These are phyloP conservation scores for Cavia aperea DNA, from an alignment of 2,113 vertebrate species.

Conservation along the genomic window DNA sequence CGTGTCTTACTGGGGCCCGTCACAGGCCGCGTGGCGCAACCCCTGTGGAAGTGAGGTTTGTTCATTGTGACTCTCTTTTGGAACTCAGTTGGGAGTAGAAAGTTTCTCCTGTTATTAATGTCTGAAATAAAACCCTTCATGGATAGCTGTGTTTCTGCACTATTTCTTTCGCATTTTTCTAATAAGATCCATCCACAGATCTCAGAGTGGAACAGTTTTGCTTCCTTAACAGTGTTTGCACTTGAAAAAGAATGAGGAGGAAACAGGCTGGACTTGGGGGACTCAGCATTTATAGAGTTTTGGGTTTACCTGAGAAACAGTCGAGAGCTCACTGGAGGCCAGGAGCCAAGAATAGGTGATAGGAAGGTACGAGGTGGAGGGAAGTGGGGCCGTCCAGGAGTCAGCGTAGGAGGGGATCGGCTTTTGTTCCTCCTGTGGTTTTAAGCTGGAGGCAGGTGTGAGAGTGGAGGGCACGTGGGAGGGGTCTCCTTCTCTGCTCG, in stretches of 20 bases:
- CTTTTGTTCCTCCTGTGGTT: background rate
- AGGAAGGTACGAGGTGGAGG: background rate
- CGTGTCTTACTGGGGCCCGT: background rate
- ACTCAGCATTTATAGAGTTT: background rate
- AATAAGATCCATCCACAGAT: background rate
- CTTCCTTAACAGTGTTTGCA: background rate
- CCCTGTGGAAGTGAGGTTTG: background rate
- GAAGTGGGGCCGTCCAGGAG: background rate
- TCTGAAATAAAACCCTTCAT: background rate
- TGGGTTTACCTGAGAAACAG: background rate
- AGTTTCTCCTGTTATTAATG: background rate
- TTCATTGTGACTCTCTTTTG: constrained; percentile 1
- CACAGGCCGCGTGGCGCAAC: background rate
- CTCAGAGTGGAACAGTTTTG: background rate
- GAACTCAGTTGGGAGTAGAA: background rate
- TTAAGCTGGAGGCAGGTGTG: background rate
- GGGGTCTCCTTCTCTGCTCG: background rate
- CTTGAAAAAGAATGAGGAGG: background rate
- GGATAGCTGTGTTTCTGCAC: background rate
- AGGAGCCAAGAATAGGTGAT: background rate
- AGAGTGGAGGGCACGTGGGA: background rate
- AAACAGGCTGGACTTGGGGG: background rate
- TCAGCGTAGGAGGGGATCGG: background rate
- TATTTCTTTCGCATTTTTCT: background rate
- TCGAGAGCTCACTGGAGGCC: background rate